These are phyloP conservation scores for Struthio camelus DNA, from an alignment of 2,113 vertebrate genomes.

Conservation along the genomic window DNA sequence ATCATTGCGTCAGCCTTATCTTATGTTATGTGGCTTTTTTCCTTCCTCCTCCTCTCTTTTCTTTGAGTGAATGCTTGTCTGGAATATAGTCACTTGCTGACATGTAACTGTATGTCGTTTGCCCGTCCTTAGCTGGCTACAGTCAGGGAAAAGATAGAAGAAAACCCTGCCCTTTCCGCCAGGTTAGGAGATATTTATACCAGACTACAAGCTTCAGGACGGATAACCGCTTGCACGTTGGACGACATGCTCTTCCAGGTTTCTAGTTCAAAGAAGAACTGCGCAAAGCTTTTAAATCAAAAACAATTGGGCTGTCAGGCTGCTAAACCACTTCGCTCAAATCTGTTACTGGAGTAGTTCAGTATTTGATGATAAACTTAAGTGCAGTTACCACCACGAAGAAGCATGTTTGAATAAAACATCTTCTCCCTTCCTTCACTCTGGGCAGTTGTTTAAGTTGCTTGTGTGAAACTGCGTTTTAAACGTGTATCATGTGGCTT, in stretches of 20 bases:
- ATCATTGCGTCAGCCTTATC: not conserved
- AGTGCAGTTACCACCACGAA: not conserved
- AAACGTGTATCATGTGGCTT: not conserved
- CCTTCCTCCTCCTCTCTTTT: not conserved
- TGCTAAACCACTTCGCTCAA: slow-evolving; percentile 65
- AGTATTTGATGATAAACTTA: not conserved
- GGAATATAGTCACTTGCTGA: not conserved
- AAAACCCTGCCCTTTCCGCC: slow-evolving; percentile 32
- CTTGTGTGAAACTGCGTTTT: not conserved
- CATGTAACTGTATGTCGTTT: not conserved
- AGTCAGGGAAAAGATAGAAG: slow-evolving; percentile 70
- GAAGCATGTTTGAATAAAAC: not conserved
- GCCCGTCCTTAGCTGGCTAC: slow-evolving; percentile 71
- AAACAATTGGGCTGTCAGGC: slow-evolving; percentile 72
- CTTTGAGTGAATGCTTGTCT: not conserved
- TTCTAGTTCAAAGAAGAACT: slow-evolving; percentile 71
- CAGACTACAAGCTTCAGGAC: slow-evolving; percentile 76
- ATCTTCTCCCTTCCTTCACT: not conserved
- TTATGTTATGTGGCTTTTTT: not conserved
- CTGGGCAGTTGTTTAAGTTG: not conserved
- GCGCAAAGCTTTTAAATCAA: slow-evolving; percentile 24
- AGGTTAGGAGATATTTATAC: slow-evolving; percentile 70
- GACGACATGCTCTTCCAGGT: slow-evolving; percentile 86
- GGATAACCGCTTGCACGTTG: slow-evolving; percentile 76
- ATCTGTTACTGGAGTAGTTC: slow-evolving; percentile 80